Evolutionary conservation across 2,888 invertebrate genomes (phyloP).

Genomic region (Coleophora flavipennella): DNA sequence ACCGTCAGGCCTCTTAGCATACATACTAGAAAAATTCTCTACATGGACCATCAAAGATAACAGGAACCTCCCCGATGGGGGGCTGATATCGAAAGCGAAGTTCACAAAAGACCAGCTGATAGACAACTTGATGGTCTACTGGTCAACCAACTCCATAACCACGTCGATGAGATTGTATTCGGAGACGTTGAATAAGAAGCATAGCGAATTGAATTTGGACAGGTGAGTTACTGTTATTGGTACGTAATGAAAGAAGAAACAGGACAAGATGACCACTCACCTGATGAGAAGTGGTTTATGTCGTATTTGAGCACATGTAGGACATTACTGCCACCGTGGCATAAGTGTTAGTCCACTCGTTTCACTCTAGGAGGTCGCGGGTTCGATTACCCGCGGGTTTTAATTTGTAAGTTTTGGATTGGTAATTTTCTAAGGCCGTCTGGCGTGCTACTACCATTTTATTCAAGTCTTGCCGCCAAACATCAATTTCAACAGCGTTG

Average conservation of each 20-base stretch:
- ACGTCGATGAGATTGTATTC: constrained; percentile 83
- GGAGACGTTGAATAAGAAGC: constrained; percentile 64
- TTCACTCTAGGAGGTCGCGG: too few relatives aligned
- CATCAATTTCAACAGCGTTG: too few relatives aligned
- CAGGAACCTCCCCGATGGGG: constrained; percentile 75
- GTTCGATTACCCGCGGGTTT: too few relatives aligned
- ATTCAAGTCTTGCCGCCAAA: too few relatives aligned
- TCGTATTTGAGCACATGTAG: too few relatives aligned
- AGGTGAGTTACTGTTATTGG: constrained; percentile 40
- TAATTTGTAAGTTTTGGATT: too few relatives aligned
- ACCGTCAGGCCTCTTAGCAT: constrained; percentile 85
- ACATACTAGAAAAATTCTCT: constrained; percentile 89
- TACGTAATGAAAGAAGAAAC: neutral
- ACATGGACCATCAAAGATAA: constrained; percentile 76
- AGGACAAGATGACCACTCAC: neutral
- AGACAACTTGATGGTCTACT: constrained; percentile 89
- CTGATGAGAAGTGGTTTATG: neutral
- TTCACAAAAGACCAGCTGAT: constrained; percentile 80
- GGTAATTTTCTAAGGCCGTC: too few relatives aligned
- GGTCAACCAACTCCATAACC: constrained; percentile 81
- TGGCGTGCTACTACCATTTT: too few relatives aligned
- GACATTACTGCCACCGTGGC: too few relatives aligned
- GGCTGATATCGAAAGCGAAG: constrained; percentile 43
- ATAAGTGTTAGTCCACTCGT: too few relatives aligned
- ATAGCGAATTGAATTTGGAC: constrained; percentile 35